These are phyloP conservation scores for Microctonus aethiopoides DNA, from an alignment of 2,888 invertebrate genomes.

Conservation along the genomic window DNA sequence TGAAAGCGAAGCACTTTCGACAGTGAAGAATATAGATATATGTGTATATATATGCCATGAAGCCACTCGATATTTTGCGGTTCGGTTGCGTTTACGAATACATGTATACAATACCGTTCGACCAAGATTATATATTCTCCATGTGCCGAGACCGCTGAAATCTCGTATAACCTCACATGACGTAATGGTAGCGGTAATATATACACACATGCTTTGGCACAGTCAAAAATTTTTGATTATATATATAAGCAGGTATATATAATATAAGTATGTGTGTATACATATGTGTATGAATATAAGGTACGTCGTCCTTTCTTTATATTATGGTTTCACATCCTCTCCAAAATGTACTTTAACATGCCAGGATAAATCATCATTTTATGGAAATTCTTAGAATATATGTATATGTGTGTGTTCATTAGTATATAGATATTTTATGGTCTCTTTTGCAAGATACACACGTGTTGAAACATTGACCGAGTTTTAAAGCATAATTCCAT, in stretches of 20 bases:
- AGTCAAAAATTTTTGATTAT: background rate
- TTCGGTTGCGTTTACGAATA: constrained; percentile 7
- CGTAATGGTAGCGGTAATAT: constrained; percentile 7
- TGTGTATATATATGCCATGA: background rate
- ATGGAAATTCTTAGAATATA: constrained; percentile 4
- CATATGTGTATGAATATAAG: no score
- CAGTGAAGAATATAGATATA: background rate
- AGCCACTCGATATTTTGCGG: constrained; percentile 13
- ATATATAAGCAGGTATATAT: background rate
- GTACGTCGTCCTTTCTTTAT: background rate
- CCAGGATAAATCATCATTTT: constrained; percentile 13
- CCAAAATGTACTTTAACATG: background rate
- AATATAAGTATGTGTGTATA: no score
- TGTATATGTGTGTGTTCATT: background rate
- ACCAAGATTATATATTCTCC: constrained; percentile 7
- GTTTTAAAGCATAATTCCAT: background rate
- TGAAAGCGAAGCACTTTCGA: background rate
- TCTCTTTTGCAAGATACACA: background rate
- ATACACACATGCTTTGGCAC: background rate
- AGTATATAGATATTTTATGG: background rate
- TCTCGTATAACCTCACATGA: constrained; percentile 9
- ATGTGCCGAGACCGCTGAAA: constrained; percentile 10
- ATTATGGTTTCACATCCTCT: constrained; percentile 3
- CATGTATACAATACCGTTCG: constrained; percentile 8
- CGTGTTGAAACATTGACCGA: background rate